These are phyloP conservation scores for Carollia perspicillata DNA, from an alignment of 2,113 vertebrate genomes.

Conservation along the genomic window DNA sequence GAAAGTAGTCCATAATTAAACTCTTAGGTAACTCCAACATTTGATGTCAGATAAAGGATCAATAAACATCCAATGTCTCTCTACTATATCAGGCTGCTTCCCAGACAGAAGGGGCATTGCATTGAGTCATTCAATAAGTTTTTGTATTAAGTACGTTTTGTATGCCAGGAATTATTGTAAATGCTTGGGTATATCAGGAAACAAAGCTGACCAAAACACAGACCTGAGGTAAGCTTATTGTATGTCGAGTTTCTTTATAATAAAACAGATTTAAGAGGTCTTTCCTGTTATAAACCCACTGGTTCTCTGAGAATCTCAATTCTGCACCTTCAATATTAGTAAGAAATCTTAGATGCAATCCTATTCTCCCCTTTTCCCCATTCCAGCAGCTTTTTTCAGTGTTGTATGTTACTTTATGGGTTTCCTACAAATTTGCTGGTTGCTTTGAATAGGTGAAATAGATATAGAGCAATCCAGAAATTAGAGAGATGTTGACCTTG, in stretches of 20 bases:
- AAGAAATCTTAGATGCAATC: not conserved
- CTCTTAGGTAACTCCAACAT: not conserved
- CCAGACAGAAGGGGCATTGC: not conserved
- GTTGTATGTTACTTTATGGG: not conserved
- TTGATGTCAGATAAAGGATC: not conserved
- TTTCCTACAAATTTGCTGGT: not conserved
- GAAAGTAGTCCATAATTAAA: not conserved
- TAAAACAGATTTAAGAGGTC: not conserved
- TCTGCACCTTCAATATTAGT: not conserved
- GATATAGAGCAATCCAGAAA: not conserved
- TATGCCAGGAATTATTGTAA: not conserved
- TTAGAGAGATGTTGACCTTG: not conserved
- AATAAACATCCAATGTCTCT: not conserved
- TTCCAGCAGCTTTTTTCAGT: not conserved
- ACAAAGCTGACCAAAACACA: conserved; percentile 26
- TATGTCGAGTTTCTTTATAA: not conserved
- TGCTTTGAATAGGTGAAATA: conserved; percentile 25
- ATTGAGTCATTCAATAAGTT: conserved; percentile 37
- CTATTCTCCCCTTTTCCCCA: not conserved
- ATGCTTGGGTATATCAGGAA: not conserved
- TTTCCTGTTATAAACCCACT: not conserved
- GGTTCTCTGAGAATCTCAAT: not conserved
- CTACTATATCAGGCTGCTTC: not conserved
- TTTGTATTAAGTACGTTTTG: not conserved
- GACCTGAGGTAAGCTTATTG: not conserved